phyloP scores from a whole-genome alignment of 2,888 invertebrate genomes.

The Macroteleia sp. region DNA sequence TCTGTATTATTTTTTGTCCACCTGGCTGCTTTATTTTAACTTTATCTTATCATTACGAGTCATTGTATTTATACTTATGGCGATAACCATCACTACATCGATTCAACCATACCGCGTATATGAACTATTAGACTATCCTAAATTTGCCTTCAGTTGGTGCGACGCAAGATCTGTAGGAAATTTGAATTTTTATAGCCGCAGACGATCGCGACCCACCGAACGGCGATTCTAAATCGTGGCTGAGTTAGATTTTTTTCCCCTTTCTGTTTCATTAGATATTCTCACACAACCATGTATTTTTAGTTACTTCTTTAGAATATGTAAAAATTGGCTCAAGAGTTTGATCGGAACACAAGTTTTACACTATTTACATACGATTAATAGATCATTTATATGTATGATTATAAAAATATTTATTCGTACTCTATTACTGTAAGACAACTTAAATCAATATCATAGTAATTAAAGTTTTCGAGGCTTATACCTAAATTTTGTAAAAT shows the following conservation, averaged over 20 bases:
- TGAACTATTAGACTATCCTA: slow-evolving; percentile 69
- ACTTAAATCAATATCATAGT: slow-evolving; percentile 3
- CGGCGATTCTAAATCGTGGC: slow-evolving; percentile 16
- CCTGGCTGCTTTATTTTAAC: slow-evolving; percentile 53
- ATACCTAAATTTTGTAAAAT: slow-evolving; percentile 35
- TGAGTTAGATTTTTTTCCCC: neutral
- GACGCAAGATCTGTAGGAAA: slow-evolving; percentile 68
- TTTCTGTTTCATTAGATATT: neutral
- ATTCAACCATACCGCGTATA: slow-evolving; percentile 69
- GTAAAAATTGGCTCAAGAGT: slow-evolving; percentile 7
- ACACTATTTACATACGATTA: slow-evolving; percentile 26
- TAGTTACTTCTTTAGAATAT: slow-evolving; percentile 15
- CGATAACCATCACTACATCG: slow-evolving; percentile 67
- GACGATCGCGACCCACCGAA: slow-evolving; percentile 8
- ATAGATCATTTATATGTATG: slow-evolving; percentile 24
- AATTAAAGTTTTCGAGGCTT: slow-evolving; percentile 11
- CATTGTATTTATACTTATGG: slow-evolving; percentile 64
- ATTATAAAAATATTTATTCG: slow-evolving; percentile 37
- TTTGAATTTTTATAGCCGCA: slow-evolving; percentile 14
- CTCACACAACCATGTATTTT: slow-evolving; percentile 19
- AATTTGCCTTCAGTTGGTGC: slow-evolving; percentile 68
- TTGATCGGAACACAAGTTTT: slow-evolving; percentile 15
- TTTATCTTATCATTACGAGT: slow-evolving; percentile 65
- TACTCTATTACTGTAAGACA: slow-evolving; percentile 21
- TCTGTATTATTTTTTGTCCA: slow-evolving; percentile 4